A percentile compares a stretch with the other conserved stretches of the same genome.
phyloP scores from a whole-genome alignment of 2,888 invertebrate species.

The Drosophila testacea region DNA sequence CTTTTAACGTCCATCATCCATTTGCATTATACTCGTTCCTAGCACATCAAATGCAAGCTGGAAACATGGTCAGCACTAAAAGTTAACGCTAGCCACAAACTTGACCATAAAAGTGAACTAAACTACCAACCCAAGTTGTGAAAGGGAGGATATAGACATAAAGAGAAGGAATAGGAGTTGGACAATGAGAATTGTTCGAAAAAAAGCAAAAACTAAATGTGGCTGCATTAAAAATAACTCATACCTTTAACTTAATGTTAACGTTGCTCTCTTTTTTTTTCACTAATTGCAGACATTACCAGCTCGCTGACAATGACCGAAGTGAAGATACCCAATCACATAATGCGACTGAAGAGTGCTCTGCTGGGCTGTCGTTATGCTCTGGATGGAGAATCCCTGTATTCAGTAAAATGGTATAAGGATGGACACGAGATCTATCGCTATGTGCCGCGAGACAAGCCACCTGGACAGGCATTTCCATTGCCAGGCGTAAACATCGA shows the following conservation, averaged over 20 bases:
- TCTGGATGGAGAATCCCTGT: slow-evolving; percentile 92
- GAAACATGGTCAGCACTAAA: slow-evolving; percentile 37
- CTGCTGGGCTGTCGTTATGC: slow-evolving; percentile 93
- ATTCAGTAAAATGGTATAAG: slow-evolving; percentile 97
- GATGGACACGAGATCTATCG: slow-evolving; percentile 95
- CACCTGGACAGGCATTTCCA: slow-evolving; percentile 92
- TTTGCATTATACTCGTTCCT: background rate
- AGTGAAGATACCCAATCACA: slow-evolving; percentile 92
- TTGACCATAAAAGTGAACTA: slow-evolving; percentile 40
- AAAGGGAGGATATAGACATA: background rate
- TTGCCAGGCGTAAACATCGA: slow-evolving; percentile 93
- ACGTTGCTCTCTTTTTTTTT: slow-evolving; percentile 25
- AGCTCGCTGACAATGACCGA: slow-evolving; percentile 90
- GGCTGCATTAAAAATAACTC: slow-evolving; percentile 47
- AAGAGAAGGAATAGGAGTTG: background rate
- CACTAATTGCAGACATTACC: slow-evolving; percentile 85
- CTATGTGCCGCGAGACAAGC: slow-evolving; percentile 92
- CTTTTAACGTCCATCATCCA: background rate
- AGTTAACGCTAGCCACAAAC: slow-evolving; percentile 36
- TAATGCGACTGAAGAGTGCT: slow-evolving; percentile 91
- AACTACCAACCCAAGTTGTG: slow-evolving; percentile 21
- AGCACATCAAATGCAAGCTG: slow-evolving; percentile 35
- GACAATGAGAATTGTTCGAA: background rate
- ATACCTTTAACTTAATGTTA: slow-evolving; percentile 12
- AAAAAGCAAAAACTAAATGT: slow-evolving; percentile 48